These are phyloP conservation scores for Lophius piscatorius DNA, from an alignment of 2,113 vertebrate genomes.

Conservation along the genomic window DNA sequence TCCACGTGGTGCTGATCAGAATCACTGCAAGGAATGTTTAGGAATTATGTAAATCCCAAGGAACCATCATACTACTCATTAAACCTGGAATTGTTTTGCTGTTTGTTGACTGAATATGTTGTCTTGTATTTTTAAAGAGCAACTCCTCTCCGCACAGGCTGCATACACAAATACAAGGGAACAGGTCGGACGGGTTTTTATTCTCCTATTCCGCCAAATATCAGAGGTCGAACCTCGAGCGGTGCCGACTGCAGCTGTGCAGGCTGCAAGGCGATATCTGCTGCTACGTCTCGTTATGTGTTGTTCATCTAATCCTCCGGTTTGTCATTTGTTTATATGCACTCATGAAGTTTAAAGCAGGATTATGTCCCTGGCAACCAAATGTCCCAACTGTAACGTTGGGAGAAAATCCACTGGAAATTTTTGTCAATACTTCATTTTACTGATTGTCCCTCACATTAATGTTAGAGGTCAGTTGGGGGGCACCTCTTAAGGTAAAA, in stretches of 20 bases:
- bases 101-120: background rate
- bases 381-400: slow-evolving; percentile 62
- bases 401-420: slow-evolving; percentile 53
- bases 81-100: background rate
- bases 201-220: slow-evolving; percentile 29
- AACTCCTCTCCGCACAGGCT: background rate
- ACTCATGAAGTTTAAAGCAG: slow-evolving; percentile 71
- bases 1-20: too few relatives aligned
- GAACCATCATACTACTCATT: slow-evolving; percentile 7
- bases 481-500: slow-evolving; percentile 13
- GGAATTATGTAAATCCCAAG: slow-evolving; percentile 38
- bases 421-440: slow-evolving; percentile 37
- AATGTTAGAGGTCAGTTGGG: slow-evolving; percentile 14
- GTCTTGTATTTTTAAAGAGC: background rate
- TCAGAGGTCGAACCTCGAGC: slow-evolving; percentile 12
- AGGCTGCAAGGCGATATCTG: slow-evolving; percentile 49
- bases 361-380: slow-evolving; percentile 72
- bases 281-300: slow-evolving; percentile 62
- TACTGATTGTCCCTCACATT: slow-evolving; percentile 28
- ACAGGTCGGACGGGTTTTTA: slow-evolving; percentile 14
- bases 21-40: slow-evolving; percentile 36
- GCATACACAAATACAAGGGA: slow-evolving; percentile 16
- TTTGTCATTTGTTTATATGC: slow-evolving; percentile 74
- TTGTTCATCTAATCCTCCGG: slow-evolving; percentile 63
- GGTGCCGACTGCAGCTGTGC: slow-evolving; percentile 21